Conservation (phyloP, 2,797 vertebrate genomes). For the Calcarius lapponicus region DNA sequence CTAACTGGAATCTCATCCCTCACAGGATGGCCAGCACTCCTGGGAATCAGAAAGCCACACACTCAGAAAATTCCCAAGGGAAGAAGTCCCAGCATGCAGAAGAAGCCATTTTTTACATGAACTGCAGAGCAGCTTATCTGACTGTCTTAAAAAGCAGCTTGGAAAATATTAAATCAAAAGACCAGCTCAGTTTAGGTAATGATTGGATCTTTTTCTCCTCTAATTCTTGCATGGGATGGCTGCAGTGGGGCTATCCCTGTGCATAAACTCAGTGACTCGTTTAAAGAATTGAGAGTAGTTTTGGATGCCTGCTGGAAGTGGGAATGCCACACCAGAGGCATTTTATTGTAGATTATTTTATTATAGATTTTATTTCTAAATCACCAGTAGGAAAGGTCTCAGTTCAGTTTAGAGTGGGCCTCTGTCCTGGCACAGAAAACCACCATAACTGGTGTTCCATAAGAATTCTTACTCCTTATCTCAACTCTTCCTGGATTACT, state of each 20-base stretch:
- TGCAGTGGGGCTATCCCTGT: neutral
- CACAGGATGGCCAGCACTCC: constrained; percentile 74
- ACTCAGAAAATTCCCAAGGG: constrained; percentile 40
- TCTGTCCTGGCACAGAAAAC: neutral
- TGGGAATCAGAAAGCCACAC: constrained; percentile 34
- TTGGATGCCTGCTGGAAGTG: neutral
- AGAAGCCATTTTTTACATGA: constrained; percentile 85
- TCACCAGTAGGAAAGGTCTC: neutral
- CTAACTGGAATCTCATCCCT: constrained; percentile 33
- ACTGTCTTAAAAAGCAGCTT: constrained; percentile 88
- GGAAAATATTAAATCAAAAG: constrained; percentile 87
- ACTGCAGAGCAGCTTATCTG: constrained; percentile 89
- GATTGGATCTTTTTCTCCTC: neutral
- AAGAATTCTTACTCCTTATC: neutral
- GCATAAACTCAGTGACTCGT: neutral
- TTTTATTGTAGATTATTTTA: neutral
- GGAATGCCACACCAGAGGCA: neutral
- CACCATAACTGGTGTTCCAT: neutral
- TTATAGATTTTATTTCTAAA: neutral
- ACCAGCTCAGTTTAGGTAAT: constrained; percentile 87
- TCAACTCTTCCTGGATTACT: neutral
- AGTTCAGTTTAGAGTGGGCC: neutral
- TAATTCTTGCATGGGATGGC: neutral
- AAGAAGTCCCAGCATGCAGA: constrained; percentile 74
- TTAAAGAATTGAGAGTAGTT: neutral